phyloP scores from a whole-genome alignment of 1,140 invertebrate species.

The Orius laevigatus region DNA sequence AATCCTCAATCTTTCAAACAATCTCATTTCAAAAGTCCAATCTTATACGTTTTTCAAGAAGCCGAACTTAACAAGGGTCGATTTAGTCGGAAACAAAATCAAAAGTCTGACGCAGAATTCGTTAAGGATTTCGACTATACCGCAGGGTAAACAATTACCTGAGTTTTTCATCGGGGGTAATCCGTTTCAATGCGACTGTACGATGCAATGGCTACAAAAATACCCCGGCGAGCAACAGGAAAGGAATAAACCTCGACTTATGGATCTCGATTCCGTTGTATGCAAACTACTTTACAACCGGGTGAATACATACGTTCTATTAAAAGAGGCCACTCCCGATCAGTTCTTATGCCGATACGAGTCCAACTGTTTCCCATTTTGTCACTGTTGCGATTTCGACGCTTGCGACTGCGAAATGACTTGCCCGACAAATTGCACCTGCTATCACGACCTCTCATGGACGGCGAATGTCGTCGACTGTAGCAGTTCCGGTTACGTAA shows the following conservation, averaged over 20 bases:
- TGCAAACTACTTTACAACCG: conserved; percentile 75
- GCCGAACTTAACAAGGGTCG: conserved; percentile 71
- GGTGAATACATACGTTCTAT: conserved; percentile 55
- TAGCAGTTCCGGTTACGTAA: conserved; percentile 51
- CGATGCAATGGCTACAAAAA: conserved; percentile 69
- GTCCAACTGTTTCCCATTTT: conserved; percentile 74
- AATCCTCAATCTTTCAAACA: conserved; percentile 68
- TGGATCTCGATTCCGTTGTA: conserved; percentile 74
- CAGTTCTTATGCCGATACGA: conserved; percentile 86
- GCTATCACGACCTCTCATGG: conserved; percentile 85
- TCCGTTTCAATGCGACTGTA: conserved; percentile 79
- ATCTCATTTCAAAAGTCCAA: conserved; percentile 70
- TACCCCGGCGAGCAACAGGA: conserved; percentile 53
- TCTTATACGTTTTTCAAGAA: conserved; percentile 89
- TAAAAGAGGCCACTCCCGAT: conserved; percentile 66
- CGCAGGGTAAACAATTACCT: conserved; percentile 56
- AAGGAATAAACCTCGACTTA: conserved; percentile 66
- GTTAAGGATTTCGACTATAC: conserved; percentile 61
- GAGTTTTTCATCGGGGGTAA: conserved; percentile 85
- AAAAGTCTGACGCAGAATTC: conserved; percentile 72
- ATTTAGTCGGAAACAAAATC: conserved; percentile 70
- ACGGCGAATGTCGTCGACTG: conserved; percentile 84
- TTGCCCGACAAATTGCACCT: conserved; percentile 77
- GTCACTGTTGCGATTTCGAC: conserved; percentile 86
- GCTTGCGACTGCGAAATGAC: conserved; percentile 92